Conservation (phyloP, 1,140 invertebrate species). For the Cryptotermes secundus region DNA sequence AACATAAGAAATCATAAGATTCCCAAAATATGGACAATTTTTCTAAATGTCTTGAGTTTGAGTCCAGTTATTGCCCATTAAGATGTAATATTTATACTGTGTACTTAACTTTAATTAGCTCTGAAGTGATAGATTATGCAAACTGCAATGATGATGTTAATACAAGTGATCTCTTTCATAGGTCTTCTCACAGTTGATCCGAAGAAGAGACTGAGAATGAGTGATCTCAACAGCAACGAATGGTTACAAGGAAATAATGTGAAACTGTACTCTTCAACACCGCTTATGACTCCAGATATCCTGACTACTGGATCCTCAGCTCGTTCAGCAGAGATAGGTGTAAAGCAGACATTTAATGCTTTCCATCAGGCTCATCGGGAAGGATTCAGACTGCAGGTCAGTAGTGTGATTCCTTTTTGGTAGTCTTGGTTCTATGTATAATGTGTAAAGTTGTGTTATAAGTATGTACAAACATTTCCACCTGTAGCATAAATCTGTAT, state of each 20-base stretch:
- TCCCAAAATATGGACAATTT: too few species aligned
- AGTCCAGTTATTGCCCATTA: too few species aligned
- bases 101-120: too few species aligned
- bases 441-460: too few species aligned
- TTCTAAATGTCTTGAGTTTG: too few species aligned
- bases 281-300: conserved; percentile 61
- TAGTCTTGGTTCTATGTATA: background rate
- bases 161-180: conserved; percentile 36
- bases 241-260: conserved; percentile 59
- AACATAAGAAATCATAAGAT: too few species aligned
- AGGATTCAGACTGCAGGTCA: conserved; percentile 68
- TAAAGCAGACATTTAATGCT: conserved; percentile 64
- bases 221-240: conserved; percentile 60
- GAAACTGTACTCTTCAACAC: conserved; percentile 50
- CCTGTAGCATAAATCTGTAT: too few species aligned
- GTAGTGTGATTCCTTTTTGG: background rate
- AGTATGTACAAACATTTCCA: too few species aligned
- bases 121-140: too few species aligned
- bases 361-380: conserved; percentile 69
- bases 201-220: conserved; percentile 65
- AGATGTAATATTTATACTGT: too few species aligned
- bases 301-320: conserved; percentile 44
- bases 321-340: conserved; percentile 47
- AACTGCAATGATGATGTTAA: too few species aligned
- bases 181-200: conserved; percentile 80